Conservation (phyloP, 2,113 vertebrate genomes). For the Lepus europaeus region DNA sequence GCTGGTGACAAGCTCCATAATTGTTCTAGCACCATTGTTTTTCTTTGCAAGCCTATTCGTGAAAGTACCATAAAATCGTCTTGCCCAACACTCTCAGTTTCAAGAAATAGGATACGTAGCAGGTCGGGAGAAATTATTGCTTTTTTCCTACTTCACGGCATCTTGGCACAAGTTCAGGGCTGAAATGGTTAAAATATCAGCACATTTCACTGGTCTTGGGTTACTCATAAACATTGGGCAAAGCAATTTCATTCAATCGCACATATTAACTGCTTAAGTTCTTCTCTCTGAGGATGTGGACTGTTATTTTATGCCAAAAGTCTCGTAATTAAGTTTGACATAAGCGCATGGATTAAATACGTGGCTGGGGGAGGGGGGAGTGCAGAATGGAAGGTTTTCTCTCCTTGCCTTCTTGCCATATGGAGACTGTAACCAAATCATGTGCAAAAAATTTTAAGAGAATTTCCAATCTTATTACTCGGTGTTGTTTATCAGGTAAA, state of each 20-base stretch:
- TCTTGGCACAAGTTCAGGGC: conserved; percentile 65
- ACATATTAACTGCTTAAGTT: conserved; percentile 92
- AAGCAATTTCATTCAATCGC: conserved; percentile 90
- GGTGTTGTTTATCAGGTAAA: conserved; percentile 82
- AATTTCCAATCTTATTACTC: conserved; percentile 83
- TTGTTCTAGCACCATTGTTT: conserved; percentile 63
- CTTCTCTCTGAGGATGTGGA: conserved; percentile 90
- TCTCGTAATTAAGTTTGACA: conserved; percentile 99
- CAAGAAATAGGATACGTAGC: conserved; percentile 17
- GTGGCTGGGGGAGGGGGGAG: conserved; percentile 92
- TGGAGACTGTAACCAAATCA: conserved; percentile 95
- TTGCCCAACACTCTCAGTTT: neutral
- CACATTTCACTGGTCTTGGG: conserved; percentile 87
- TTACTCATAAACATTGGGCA: conserved; percentile 91
- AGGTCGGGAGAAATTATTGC: neutral
- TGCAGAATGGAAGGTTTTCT: conserved; percentile 86
- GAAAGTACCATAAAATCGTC: conserved; percentile 64
- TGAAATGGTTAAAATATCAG: conserved; percentile 87
- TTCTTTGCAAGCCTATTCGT: conserved; percentile 63
- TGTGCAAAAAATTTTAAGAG: conserved; percentile 83
- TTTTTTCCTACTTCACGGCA: neutral
- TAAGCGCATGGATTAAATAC: conserved; percentile 99
- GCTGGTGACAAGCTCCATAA: conserved; percentile 50
- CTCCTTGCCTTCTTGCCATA: conserved; percentile 93
- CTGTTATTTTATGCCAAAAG: conserved; percentile 94